Base-by-base conservation (phyloP, 1,140 invertebrate genomes). In the Cepaea nemoralis region DNA sequence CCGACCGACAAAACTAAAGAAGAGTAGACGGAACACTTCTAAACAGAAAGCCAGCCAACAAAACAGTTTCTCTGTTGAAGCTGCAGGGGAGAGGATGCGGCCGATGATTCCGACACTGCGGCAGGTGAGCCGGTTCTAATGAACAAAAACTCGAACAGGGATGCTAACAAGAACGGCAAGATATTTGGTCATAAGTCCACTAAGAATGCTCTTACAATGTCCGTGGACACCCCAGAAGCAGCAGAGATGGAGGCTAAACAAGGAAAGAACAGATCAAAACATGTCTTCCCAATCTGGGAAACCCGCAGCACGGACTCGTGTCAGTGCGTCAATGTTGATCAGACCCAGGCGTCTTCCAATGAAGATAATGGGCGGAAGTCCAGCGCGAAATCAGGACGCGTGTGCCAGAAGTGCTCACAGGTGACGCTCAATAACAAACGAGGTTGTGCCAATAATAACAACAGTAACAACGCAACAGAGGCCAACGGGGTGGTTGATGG, bases 231-330 rank as follows among this genome's bases (percentile, higher is more conserved):
- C 6, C 33, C 75, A 1, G 75, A 77, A 22, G 48, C 75, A 22
- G 48, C 75, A 24, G 75, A 77, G 5, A 59, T 77, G 0, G 75
- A 77, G 33, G 50, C 75, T 6, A 77, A 59, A 35, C 75, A 77
- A 19, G 75, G 33, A 6, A 59, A 63, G 37, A 39, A 63, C 16
- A 55, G 75, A 31, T 8, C 31, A 2, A 59, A 37, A 12, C 48
- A 63, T n/a, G 75, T 63, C 1, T 77, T 77, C n/a, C 75, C 75
- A 5, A 35, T 59, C 3, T 77, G 75, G 75, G 50, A 63, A n/a
- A 19, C 75, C 0, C 48, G 39, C 50, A 37, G 24, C 55, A 39
- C 14, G 1, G 31, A 35, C 14, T 37, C 75, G 3, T 77, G 75
- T 24, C 59, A 77, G 27, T 77, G 75, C 33, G 71, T 45, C 22